Base-by-base conservation (phyloP, 2,113 vertebrate genomes). In the Apodemus sylvaticus region DNA sequence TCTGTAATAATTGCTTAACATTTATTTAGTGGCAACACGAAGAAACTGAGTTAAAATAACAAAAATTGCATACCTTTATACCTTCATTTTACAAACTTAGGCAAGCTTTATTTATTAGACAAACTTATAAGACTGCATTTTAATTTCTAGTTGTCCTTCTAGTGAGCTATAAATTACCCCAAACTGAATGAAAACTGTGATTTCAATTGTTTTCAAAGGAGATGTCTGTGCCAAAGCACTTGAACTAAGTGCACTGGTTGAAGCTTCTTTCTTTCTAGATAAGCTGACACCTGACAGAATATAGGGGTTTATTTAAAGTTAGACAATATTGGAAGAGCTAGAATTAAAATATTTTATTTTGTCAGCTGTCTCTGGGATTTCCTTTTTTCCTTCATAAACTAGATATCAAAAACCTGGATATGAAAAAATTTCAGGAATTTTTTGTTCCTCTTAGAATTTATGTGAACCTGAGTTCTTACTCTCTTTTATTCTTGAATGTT, bases 41-140 rank as follows among this genome's bases (percentile, higher is more conserved):
- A 87, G 66, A 93, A 94, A 68, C n/a, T 77, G 71, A 90, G 76
- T 93, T 94, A 70, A 45, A 85, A 88, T 88, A 64, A 45, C 39
- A 88, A 78, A 70, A 94, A 68, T 39, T 70, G 2, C 45, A 0
- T 60, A 55, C 39, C 34, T 81, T 86, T 76, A 31, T 51, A 83
- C 12, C 14, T 71, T 76, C 39, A 42, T 74, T 96, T 91, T 91
- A 39, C 34, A 71, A 60, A 82, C n/a, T 45, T 48, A 48, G 45
- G 45, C 45, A 48, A 48, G 7, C 45, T 48, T 48, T 24, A 22
- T 24, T 36, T 53, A 0, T 81, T 85, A 14, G 51, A 19, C 81
- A 39, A 9, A 78, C 78, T 26, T 51, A 3, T 79, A 87, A n/a
- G 60, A 88, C 94, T 48, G 45, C 9, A 68, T 90, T 91, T 93